Percentiles rank a stretch among this genome's conserved stretches.
phyloP scores from a whole-genome alignment of 2,113 vertebrate genomes.

The Lophochroa leadbeateri region DNA sequence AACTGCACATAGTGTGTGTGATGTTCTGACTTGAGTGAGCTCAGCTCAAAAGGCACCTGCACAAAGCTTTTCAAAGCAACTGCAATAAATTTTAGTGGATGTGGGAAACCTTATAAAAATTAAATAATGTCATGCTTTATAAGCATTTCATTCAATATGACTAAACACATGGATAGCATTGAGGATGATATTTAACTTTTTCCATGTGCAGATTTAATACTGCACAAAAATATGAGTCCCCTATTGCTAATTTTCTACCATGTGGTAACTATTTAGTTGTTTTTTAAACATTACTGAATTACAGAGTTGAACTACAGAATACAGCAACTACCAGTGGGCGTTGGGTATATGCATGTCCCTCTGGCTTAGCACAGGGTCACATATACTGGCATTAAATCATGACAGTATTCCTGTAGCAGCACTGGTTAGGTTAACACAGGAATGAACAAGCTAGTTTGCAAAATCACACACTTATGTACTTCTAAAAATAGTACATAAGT shows the following conservation, averaged over 20 bases:
- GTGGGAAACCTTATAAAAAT: constrained; percentile 79
- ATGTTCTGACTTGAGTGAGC: constrained; percentile 49
- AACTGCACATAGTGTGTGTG: constrained; percentile 39
- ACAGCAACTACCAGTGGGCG: constrained; percentile 45
- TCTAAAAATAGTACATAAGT: constrained; percentile 54
- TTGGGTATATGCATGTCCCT: constrained; percentile 21
- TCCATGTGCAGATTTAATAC: constrained; percentile 77
- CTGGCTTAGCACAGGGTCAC: constrained; percentile 62
- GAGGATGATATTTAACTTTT: constrained; percentile 78
- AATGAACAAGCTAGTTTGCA: constrained; percentile 50
- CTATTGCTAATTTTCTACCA: constrained; percentile 79
- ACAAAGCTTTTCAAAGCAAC: constrained; percentile 71
- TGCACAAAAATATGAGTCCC: constrained; percentile 67
- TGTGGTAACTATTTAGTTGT: constrained; percentile 78
- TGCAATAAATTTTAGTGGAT: constrained; percentile 76
- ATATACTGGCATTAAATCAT: constrained; percentile 69
- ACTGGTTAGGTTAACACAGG: constrained; percentile 30
- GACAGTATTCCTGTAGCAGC: constrained; percentile 46
- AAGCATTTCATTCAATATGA: constrained; percentile 75
- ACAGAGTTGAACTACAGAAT: constrained; percentile 73
- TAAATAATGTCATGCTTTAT: constrained; percentile 78
- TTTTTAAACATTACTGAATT: constrained; percentile 74
- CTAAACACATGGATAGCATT: constrained; percentile 76
- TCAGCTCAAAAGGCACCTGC: constrained; percentile 73
- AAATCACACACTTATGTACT: constrained; percentile 20